Evolutionary conservation across 2,888 invertebrate species (phyloP), one percentile per base, ranked within the genome.

Genomic region (Pinctada fucata): DNA sequence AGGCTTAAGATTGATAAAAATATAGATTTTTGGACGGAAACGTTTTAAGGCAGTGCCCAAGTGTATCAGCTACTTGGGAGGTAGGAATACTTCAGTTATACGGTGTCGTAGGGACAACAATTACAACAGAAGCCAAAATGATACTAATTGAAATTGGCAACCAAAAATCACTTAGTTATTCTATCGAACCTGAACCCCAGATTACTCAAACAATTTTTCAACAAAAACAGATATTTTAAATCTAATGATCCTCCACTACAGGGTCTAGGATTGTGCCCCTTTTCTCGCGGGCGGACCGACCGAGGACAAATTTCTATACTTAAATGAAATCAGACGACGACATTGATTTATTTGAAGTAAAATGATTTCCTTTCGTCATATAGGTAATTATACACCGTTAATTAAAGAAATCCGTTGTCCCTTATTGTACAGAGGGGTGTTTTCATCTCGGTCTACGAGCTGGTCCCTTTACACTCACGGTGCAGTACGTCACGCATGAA

Each of bases 11-110:
- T 68, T 45, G 16, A 45, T 68, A 13, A 31, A 68, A 68, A 68
- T 68, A 68, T 68, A 47, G 47, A 68, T 68, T 68, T 68, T 45
- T 6, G 68, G 1, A 48, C 31, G 16, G 31, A 31, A 45, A 68
- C 16, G 47, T 13, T 68, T 68, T 16, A 68, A 68, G 6, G 58
- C 6, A 58, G 58, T 6, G 13, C 58, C 6, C 13, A 58, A 6
- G 6, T 58, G 58, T 13, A 10, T 58, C 13, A 58, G 31, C 75
- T 63, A 75, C 75, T 75, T 75, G 75, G 75, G 75, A 75, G 75
- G 75, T 75, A 75, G 58, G 58, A 68, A 75, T 69, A 75, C 45
- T 10, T 58, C 31, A 31, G 31, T 31, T 31, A 31, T 31, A 31
- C 31, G 31, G 31, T 31, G 31, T 31, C 31, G 58, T 58, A 10